phyloP scores from a whole-genome alignment of 2,797 vertebrate species.

The Xyrichtys novacula region DNA sequence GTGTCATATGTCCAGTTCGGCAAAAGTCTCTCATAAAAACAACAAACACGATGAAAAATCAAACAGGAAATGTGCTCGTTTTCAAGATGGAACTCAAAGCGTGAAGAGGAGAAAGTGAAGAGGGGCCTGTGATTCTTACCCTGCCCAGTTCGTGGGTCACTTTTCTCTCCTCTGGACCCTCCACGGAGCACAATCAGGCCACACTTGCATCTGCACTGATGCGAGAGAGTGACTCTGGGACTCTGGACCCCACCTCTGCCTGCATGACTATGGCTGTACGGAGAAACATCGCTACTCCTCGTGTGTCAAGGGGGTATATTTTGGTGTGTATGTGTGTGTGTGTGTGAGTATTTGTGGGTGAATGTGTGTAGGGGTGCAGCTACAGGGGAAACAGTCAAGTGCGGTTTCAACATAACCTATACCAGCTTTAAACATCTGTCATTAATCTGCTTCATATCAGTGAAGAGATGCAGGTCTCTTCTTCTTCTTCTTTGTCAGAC shows the following conservation, averaged over 20 bases:
- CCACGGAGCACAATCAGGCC: constrained; percentile 54
- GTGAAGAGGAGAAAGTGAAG: constrained; percentile 29
- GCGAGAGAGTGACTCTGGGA: constrained; percentile 52
- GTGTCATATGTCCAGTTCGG: constrained; percentile 60
- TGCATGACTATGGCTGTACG: constrained; percentile 73
- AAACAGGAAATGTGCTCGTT: constrained; percentile 37
- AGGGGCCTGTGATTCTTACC: constrained; percentile 40
- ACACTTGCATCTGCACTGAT: constrained; percentile 51
- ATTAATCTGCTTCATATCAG: constrained; percentile 26
- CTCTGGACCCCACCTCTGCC: constrained; percentile 57
- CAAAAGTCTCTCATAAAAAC: constrained; percentile 44
- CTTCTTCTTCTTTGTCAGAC: constrained; percentile 11
- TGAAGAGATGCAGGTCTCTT: constrained; percentile 8
- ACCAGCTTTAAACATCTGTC: constrained; percentile 55
- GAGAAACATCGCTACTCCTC: constrained; percentile 58
- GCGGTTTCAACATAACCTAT: constrained; percentile 46
- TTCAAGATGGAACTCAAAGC: constrained; percentile 43
- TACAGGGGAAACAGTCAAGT: constrained; percentile 54
- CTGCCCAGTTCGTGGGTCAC: constrained; percentile 33
- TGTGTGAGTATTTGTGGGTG: constrained; percentile 33
- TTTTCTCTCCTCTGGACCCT: constrained; percentile 35
- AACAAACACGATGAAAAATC: constrained; percentile 27
- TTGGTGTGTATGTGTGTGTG: constrained; percentile 32
- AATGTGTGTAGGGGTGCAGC: constrained; percentile 51
- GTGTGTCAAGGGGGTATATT: constrained; percentile 55